These are phyloP conservation scores for Tryphoninae sp. DNA, from an alignment of 2,888 invertebrate species.

Conservation along the genomic window DNA sequence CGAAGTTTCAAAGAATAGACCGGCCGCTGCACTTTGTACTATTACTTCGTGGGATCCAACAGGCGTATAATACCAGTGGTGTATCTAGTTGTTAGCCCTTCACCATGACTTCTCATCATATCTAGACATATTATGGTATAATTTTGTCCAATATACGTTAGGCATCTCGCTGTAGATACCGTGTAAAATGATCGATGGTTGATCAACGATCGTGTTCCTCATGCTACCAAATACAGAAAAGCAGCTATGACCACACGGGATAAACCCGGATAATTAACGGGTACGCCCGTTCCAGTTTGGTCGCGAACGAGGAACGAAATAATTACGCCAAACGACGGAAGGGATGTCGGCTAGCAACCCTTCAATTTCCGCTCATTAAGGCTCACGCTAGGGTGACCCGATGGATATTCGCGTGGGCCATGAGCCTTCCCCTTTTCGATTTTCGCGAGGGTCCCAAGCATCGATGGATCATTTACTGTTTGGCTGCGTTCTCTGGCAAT, in stretches of 20 bases:
- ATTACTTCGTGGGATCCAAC: conserved; percentile 2
- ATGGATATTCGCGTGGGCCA: conserved; percentile 38
- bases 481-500: conserved; percentile 52
- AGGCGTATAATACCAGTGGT: neutral
- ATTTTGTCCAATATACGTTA: conserved; percentile 1
- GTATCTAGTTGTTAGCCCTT: neutral
- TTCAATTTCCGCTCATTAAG: conserved; percentile 63
- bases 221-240: conserved; percentile 11
- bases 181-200: conserved; percentile 8
- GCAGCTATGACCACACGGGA: conserved; percentile 10
- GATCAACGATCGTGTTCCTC: neutral
- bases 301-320: conserved; percentile 52
- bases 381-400: conserved; percentile 50
- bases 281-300: conserved; percentile 36
- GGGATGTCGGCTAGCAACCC: conserved; percentile 54
- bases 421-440: neutral
- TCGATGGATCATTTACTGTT: conserved; percentile 60
- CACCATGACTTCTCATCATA: neutral
- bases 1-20: conserved; percentile 8
- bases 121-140: neutral
- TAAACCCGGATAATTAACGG: conserved; percentile 62
- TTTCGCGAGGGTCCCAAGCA: conserved; percentile 34
- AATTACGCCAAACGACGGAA: conserved; percentile 35
- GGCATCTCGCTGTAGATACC: neutral
- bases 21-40: neutral